These are phyloP conservation scores for Ptychochromis oligacanthus DNA, from an alignment of 2,113 vertebrate species.

Conservation along the genomic window DNA sequence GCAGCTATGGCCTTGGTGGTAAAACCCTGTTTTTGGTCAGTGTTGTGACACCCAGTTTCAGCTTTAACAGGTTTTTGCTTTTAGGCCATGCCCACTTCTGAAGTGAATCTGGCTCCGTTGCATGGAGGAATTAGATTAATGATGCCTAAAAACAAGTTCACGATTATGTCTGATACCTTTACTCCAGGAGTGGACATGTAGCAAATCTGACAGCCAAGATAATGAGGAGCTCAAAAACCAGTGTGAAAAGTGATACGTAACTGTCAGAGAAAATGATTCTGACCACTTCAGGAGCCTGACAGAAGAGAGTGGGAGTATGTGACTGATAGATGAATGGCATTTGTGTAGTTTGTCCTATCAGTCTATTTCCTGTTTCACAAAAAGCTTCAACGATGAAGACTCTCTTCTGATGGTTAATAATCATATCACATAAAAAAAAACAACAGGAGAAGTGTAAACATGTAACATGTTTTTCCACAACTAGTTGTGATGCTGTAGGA, in stretches of 20 bases:
- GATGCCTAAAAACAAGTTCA: not conserved
- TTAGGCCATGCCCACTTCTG: not conserved
- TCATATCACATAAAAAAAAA: not conserved
- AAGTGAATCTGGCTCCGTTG: not conserved
- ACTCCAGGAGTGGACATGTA: not conserved
- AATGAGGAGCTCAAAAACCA: slow-evolving; percentile 17
- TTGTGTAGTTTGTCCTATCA: no score
- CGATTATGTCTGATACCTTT: not conserved
- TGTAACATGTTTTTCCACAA: not conserved
- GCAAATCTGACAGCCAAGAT: slow-evolving; percentile 7
- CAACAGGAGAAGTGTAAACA: no score
- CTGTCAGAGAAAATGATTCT: slow-evolving; percentile 23
- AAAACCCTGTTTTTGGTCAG: not conserved
- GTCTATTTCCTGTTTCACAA: slow-evolving; percentile 10
- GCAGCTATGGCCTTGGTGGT: not conserved
- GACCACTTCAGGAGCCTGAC: slow-evolving; percentile 11
- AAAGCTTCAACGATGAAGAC: not conserved
- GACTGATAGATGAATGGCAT: no score
- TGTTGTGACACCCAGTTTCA: not conserved
- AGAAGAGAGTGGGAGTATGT: not conserved
- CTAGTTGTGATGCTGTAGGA: not conserved
- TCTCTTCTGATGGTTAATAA: not conserved
- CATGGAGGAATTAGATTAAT: slow-evolving; percentile 6
- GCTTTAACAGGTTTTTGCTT: not conserved
- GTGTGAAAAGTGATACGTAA: not conserved